These are phyloP conservation scores for Hyalella azteca DNA, from an alignment of 2,888 invertebrate genomes.

Conservation along the genomic window DNA sequence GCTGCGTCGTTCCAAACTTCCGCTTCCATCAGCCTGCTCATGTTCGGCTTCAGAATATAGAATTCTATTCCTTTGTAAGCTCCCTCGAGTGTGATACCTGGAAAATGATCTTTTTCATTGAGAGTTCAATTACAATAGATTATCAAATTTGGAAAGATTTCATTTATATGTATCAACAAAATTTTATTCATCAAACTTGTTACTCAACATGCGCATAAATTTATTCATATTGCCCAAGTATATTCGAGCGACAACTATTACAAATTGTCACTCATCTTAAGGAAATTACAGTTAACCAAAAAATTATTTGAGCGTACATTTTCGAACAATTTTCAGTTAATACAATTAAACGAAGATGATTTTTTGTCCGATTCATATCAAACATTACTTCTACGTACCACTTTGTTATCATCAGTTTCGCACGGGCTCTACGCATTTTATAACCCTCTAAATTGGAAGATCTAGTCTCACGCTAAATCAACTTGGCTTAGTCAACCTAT, in stretches of 20 bases:
- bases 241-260: too few relatives aligned
- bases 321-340: neutral
- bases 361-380: neutral
- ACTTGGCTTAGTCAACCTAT: neutral
- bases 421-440: too few relatives aligned
- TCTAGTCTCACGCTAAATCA: neutral
- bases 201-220: neutral
- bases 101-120: too few relatives aligned
- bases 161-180: too few relatives aligned
- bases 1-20: slow-evolving; percentile 63
- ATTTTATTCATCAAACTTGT: neutral
- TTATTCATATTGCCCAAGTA: too few relatives aligned
- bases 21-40: slow-evolving; percentile 74
- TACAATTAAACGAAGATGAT: neutral
- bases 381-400: neutral
- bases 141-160: too few relatives aligned
- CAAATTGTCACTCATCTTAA: too few relatives aligned
- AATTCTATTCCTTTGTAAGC: slow-evolving; percentile 78
- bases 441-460: neutral
- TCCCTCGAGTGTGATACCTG: slow-evolving; percentile 76
- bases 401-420: too few relatives aligned
- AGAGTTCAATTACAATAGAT: too few relatives aligned
- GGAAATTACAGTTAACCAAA: neutral
- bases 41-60: slow-evolving; percentile 77
- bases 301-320: neutral